Base-by-base conservation (phyloP, 2,797 vertebrate species). In the Eupleurogrammus muticus region DNA sequence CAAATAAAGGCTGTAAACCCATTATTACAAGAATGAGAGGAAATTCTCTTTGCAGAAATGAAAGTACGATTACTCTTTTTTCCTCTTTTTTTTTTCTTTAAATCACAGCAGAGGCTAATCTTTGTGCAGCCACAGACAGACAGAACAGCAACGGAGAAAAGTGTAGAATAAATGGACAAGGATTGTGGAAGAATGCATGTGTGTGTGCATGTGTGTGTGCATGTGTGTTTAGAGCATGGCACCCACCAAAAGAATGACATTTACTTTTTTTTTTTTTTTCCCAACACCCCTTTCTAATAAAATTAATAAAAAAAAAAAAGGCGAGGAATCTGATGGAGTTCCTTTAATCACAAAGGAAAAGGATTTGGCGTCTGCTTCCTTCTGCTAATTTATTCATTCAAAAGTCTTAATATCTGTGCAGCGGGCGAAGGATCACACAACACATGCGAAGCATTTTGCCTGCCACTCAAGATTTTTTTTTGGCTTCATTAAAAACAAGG, bases 351-450 rank as follows among this genome's bases (percentile, higher is more conserved):
- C 85, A 88, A 86, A 87, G 83, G 73, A 59, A n/a, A 77, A 73
- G 80, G 85, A 91, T 86, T 88, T 87, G 61, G 63, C 72, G 51
- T 77, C 75, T 69, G 75, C 86, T 78, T 85, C 83, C 54, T 74
- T 73, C 78, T 72, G 62, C 79, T 90, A 87, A 91, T 87, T 90
- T 91, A 87, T 90, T 91, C 80, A 87, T 87, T 90, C 87, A 86
- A 86, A 89, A 89, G 77, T 88, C 81, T 80, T 89, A 88, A 90
- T 89, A 87, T 88, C 74, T 79, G 71, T 66, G 83, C 68, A 84
- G 75, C 70, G 47, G 82, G 79, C 72, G 36, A 74, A 67, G 84
- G 85, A 89, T 90, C 85, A 81, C 71, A 78, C 75, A 77, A 80
- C 77, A 86, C 77, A 76, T 75, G 79, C 80, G 71, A 71, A 76